Percentiles rank a stretch among this genome's conserved stretches.
phyloP scores from a whole-genome alignment of 2,113 vertebrate species.

The Stercorarius parasiticus region DNA sequence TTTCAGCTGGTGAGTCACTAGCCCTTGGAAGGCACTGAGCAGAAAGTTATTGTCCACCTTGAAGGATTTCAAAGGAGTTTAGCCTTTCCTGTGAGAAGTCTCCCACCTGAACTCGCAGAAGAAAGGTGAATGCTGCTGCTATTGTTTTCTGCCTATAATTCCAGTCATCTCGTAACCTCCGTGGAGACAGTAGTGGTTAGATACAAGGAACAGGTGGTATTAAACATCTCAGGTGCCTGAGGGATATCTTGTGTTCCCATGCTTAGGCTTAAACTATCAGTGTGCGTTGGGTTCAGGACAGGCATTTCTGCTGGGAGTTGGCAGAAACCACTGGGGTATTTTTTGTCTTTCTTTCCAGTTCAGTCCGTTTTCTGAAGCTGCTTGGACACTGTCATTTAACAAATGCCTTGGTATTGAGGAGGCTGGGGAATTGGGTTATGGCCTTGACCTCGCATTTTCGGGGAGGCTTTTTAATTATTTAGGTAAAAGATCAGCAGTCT shows the following conservation, averaged over 20 bases:
- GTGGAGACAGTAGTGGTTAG: background rate
- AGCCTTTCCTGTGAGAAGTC: background rate
- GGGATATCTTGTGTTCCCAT: background rate
- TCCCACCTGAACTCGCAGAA: background rate
- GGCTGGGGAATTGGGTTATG: background rate
- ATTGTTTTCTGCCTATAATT: background rate
- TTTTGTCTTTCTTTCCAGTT: background rate
- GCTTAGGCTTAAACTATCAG: background rate
- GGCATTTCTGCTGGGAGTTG: background rate
- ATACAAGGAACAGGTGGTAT: background rate
- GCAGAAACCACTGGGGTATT: background rate
- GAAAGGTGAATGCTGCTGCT: background rate
- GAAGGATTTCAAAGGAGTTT: background rate
- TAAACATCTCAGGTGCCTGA: background rate
- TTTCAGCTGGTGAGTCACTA: conserved; percentile 89
- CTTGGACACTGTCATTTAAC: background rate
- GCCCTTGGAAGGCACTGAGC: background rate
- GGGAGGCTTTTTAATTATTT: background rate
- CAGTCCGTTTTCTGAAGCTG: background rate
- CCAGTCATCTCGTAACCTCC: background rate
- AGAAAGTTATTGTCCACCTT: background rate
- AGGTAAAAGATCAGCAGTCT: background rate
- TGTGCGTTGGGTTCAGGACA: background rate
- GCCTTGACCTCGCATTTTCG: background rate
- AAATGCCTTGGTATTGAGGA: background rate